phyloP scores from a whole-genome alignment of 2,797 vertebrate species.

The Fratercula arctica region DNA sequence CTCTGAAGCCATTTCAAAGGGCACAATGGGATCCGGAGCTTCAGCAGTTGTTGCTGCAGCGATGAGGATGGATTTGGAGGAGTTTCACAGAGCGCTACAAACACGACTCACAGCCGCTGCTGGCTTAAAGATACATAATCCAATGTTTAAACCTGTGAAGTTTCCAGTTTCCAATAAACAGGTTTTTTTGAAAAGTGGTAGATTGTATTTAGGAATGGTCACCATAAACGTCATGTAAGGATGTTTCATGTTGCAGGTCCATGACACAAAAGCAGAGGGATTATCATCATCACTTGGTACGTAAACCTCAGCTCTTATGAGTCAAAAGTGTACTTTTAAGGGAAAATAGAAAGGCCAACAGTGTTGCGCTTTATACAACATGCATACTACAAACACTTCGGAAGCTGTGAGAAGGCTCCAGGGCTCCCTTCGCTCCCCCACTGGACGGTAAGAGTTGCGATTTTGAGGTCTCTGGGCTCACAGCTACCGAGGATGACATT shows the following conservation, averaged over 20 bases:
- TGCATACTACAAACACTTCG: neutral
- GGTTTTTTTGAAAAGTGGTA: neutral
- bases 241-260: neutral
- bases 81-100: neutral
- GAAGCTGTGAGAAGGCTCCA: neutral
- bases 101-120: neutral
- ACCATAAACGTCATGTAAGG: neutral
- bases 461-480: neutral
- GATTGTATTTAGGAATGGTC: neutral
- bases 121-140: neutral
- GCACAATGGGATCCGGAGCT: neutral
- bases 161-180: neutral
- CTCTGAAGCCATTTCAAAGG: neutral
- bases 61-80: neutral
- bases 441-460: neutral
- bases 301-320: neutral
- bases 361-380: neutral
- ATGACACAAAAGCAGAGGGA: neutral
- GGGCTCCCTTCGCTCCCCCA: neutral
- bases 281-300: neutral
- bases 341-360: neutral
- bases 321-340: neutral
- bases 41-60: neutral
- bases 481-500: neutral
- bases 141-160: neutral